Conservation (phyloP, 2,113 vertebrate species). For the Alethe diademata region DNA sequence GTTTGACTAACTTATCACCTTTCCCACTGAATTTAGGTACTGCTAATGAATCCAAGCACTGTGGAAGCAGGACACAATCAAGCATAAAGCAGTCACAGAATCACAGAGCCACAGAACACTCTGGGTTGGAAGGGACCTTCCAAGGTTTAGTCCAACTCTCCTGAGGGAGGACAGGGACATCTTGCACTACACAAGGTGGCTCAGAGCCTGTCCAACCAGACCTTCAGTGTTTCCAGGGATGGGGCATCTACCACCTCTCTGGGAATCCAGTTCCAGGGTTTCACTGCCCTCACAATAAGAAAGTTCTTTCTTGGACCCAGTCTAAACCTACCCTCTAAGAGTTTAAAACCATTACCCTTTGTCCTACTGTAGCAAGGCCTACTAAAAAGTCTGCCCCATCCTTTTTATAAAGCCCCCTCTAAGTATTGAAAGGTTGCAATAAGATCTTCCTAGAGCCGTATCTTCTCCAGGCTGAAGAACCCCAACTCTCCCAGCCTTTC, state of each 20-base stretch:
- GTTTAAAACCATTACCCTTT: not conserved
- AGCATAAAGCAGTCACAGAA: not conserved
- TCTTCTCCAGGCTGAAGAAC: not conserved
- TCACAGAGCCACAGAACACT: not conserved
- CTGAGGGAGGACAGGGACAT: not conserved
- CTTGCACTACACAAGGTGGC: not conserved
- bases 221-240: not conserved
- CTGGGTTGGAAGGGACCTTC: not conserved
- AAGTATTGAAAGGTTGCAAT: not conserved
- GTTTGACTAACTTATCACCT: not conserved
- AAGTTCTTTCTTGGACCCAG: not conserved
- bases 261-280: not conserved
- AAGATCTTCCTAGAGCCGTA: not conserved
- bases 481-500: not conserved
- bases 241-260: not conserved
- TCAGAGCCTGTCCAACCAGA: not conserved
- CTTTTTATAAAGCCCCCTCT: not conserved
- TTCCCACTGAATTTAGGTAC: not conserved
- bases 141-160: not conserved
- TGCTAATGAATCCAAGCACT: not conserved
- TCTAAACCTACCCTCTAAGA: not conserved
- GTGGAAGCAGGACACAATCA: not conserved
- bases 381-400: not conserved
- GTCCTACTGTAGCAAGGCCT: too few species aligned
- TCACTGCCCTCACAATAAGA: not conserved